Percentiles rank a stretch among this genome's conserved stretches.
These are phyloP conservation scores for Cephus cinctus DNA, from an alignment of 1,140 invertebrate genomes.

Conservation along the genomic window DNA sequence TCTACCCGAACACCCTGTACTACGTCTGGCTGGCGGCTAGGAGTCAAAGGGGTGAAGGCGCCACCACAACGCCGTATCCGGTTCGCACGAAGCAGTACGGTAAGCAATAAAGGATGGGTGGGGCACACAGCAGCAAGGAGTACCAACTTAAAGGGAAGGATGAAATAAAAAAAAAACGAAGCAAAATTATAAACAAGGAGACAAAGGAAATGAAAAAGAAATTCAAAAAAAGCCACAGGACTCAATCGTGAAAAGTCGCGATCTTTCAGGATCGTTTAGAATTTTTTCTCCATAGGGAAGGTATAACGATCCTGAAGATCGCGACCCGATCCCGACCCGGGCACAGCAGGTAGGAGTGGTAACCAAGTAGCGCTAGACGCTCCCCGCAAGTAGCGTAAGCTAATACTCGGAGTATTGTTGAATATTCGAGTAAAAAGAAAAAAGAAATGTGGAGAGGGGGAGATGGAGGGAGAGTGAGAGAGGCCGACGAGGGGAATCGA, in stretches of 20 bases:
- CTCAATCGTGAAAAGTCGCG: conserved; percentile 11
- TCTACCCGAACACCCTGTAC: conserved; percentile 95
- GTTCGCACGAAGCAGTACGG: conserved; percentile 95
- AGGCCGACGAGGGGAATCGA: too few relatives aligned
- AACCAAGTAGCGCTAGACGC: conserved; percentile 15
- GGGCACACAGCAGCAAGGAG: conserved; percentile 51
- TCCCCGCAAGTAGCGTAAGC: conserved; percentile 13
- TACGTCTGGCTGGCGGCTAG: conserved; percentile 94
- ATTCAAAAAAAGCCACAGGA: background rate
- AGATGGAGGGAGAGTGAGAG: too few relatives aligned
- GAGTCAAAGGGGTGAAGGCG: conserved; percentile 89
- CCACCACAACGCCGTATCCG: conserved; percentile 89
- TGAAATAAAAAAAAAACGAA: conserved; percentile 11
- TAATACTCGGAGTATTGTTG: too few relatives aligned
- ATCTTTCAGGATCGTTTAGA: conserved; percentile 5
- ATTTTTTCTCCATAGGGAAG: too few relatives aligned
- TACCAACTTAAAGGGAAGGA: conserved; percentile 27
- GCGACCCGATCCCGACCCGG: too few relatives aligned
- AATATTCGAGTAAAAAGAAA: too few relatives aligned
- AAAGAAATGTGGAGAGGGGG: too few relatives aligned
- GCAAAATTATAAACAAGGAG: conserved; percentile 21
- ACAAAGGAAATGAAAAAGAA: conserved; percentile 25
- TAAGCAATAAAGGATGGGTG: conserved; percentile 68
- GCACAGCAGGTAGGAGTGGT: conserved; percentile 3
- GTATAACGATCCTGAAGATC: too few relatives aligned